Conservation (phyloP, 2,113 vertebrate genomes). For the Pelmatolapia mariae region DNA sequence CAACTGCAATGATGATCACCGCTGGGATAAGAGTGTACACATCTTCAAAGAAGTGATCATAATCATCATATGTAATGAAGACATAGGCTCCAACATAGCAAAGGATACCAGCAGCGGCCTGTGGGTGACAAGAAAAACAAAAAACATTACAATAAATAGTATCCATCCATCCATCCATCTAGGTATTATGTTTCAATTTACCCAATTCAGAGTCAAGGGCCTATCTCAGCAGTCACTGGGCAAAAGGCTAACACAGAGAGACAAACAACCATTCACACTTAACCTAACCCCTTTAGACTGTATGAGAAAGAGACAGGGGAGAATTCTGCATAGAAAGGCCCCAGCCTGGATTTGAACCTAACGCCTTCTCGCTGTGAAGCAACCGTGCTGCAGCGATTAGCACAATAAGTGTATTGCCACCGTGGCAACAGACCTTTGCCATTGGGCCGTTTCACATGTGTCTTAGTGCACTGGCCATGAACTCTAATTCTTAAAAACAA, state of each 20-base stretch:
- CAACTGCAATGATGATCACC: conserved; percentile 88
- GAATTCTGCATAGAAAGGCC: neutral
- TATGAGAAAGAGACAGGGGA: neutral
- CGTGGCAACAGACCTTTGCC: neutral
- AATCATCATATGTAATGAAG: conserved; percentile 95
- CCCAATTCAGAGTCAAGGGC: neutral
- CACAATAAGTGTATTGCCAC: neutral
- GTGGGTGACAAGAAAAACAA: neutral
- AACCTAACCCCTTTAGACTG: neutral
- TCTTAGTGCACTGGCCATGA: neutral
- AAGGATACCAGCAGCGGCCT: conserved; percentile 93
- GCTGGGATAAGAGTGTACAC: conserved; percentile 91
- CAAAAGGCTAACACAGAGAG: neutral
- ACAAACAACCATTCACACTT: neutral
- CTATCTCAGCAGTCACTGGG: neutral
- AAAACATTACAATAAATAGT: neutral
- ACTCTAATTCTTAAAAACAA: neutral
- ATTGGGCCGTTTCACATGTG: neutral
- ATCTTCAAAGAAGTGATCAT: conserved; percentile 95
- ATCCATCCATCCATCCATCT: neutral
- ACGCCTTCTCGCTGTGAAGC: fast-evolving
- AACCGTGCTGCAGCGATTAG: neutral
- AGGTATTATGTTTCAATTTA: neutral
- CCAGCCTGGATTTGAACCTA: neutral
- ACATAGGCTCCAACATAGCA: conserved; percentile 96